Percentiles rank a stretch among this genome's conserved stretches.
Conservation (phyloP, 2,113 vertebrate genomes). For the Bufo gargarizans region DNA sequence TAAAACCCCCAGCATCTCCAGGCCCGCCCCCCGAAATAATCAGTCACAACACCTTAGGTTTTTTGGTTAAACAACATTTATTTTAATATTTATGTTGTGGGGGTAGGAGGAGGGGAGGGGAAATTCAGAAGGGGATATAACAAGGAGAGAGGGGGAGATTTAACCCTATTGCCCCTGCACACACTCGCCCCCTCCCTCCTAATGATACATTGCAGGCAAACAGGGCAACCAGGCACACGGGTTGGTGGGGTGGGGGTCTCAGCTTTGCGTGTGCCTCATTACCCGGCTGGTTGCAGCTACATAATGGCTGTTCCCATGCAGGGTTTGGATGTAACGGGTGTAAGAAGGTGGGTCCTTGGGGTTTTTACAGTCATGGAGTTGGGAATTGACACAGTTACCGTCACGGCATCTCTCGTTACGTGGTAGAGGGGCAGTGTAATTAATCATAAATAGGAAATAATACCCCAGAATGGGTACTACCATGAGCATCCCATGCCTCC, state of each 20-base stretch:
- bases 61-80: conserved; percentile 59
- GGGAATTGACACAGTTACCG: conserved; percentile 22
- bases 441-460: neutral
- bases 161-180: conserved; percentile 39
- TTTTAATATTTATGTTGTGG: conserved; percentile 58
- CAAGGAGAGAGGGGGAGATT: conserved; percentile 45
- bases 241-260: neutral
- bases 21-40: neutral
- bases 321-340: conserved; percentile 3
- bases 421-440: neutral
- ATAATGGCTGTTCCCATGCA: conserved; percentile 50
- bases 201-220: conserved; percentile 31
- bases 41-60: neutral
- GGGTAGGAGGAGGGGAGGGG: conserved; percentile 44
- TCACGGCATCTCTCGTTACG: neutral
- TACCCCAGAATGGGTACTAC: conserved; percentile 5
- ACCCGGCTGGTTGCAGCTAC: conserved; percentile 52
- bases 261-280: conserved; percentile 23
- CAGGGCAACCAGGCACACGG: conserved; percentile 49
- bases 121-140: conserved; percentile 26
- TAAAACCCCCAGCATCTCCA: neutral
- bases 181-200: conserved; percentile 47
- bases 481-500: conserved; percentile 1
- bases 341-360: conserved; percentile 1
- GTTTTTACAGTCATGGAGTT: conserved; percentile 35